These are phyloP conservation scores for Oligia strigilis DNA, from an alignment of 2,888 invertebrate species.

Conservation along the genomic window DNA sequence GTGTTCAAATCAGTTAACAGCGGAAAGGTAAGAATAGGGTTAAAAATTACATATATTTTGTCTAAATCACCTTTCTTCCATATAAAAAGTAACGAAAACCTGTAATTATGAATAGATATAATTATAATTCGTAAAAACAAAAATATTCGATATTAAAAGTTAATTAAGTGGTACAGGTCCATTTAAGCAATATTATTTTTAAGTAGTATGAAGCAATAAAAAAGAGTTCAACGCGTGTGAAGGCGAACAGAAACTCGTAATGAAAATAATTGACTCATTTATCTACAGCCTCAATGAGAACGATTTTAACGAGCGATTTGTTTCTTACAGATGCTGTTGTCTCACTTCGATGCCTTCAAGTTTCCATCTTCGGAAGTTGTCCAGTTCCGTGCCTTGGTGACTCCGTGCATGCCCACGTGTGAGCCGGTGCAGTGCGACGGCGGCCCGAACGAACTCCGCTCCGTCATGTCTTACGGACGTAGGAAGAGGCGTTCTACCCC, in stretches of 20 bases:
- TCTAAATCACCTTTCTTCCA: not conserved
- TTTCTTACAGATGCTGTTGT: constrained; percentile 93
- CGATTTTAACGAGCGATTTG: constrained; percentile 46
- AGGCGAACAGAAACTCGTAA: constrained; percentile 43
- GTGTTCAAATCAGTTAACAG: constrained; percentile 95
- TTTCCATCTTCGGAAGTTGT: constrained; percentile 98
- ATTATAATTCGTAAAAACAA: constrained; percentile 28
- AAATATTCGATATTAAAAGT: constrained; percentile 20
- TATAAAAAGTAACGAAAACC: constrained; percentile 6
- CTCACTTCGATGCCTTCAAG: constrained; percentile 98
- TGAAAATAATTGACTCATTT: constrained; percentile 54
- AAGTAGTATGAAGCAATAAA: constrained; percentile 44
- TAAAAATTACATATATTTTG: not conserved
- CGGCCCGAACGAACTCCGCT: constrained; percentile 95
- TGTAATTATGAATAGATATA: constrained; percentile 15
- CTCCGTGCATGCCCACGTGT: constrained; percentile 98
- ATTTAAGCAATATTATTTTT: constrained; percentile 37
- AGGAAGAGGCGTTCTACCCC: constrained; percentile 94
- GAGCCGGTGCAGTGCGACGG: constrained; percentile 98
- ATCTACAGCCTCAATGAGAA: constrained; percentile 30
- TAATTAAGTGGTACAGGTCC: constrained; percentile 43
- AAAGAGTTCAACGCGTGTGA: constrained; percentile 41
- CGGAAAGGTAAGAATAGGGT: constrained; percentile 92
- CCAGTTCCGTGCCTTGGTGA: constrained; percentile 98
- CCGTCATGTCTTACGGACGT: constrained; percentile 95